These are phyloP conservation scores for Sturnira hondurensis DNA, from an alignment of 2,113 vertebrate species.

Conservation along the genomic window DNA sequence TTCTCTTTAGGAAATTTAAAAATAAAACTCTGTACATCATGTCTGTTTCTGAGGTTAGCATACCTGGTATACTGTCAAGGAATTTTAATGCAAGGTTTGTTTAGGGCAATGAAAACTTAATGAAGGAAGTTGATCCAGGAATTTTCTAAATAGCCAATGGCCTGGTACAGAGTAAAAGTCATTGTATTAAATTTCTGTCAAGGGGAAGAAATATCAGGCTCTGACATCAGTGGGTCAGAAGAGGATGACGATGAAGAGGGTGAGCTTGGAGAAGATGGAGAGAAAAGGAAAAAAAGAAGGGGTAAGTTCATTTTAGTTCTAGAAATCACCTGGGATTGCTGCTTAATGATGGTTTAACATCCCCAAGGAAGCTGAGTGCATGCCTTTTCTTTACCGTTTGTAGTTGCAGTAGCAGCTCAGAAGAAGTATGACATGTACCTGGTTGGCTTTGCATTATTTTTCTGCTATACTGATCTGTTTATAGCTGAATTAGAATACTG, in stretches of 20 bases:
- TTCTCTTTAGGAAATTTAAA: slow-evolving; percentile 36
- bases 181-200: slow-evolving; percentile 18
- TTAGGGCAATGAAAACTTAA: background rate
- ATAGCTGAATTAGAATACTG: background rate
- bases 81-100: background rate
- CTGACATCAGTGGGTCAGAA: slow-evolving; percentile 93
- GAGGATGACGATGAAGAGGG: slow-evolving; percentile 93
- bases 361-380: background rate
- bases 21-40: background rate
- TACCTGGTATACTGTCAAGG: background rate
- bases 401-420: background rate
- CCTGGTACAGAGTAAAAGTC: slow-evolving; percentile 14
- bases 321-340: background rate
- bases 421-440: background rate
- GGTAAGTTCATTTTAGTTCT: slow-evolving; percentile 80
- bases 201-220: slow-evolving; percentile 98
- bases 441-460: background rate
- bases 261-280: slow-evolving; percentile 89
- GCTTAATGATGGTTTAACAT: background rate
- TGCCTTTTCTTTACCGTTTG: slow-evolving; percentile 63
- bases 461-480: background rate
- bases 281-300: slow-evolving; percentile 89
- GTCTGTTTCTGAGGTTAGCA: background rate
- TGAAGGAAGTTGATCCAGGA: background rate
- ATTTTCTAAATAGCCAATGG: background rate